Base-by-base conservation (phyloP, 2,113 vertebrate genomes). In the Siniperca knerii region DNA sequence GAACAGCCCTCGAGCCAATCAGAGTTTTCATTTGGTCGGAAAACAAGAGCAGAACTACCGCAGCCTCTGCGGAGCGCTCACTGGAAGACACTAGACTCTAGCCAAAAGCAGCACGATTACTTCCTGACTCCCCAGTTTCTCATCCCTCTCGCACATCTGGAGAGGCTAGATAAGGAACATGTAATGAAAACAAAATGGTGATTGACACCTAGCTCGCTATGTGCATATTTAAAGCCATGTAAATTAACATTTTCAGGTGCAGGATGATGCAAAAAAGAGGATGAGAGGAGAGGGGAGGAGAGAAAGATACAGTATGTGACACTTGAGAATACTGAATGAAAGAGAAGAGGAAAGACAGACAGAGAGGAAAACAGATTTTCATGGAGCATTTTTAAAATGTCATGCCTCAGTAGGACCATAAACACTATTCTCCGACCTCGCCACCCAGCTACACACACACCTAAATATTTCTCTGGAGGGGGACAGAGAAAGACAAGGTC, bases 1-100 rank as follows among this genome's bases (percentile, higher is more conserved):
- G 81, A 84, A 86, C 86, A 70, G 77, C 86, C 92, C 90, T 18
- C 40, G 6, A 92, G 91, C 93, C 92, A 91, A 92, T 92, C 82
- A 52, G 52, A 42, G 80, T 83, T 86, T 83, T 82, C 9, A 18
- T 77, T 87, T 57, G 82, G 78, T 87, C 13, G 25, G 67, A 79
- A 82, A 87, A 84, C 67, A 85, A 81, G 75, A 90, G 67, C 42
- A 85, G 79, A 76, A 44, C 74, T 61, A 61, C 75, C 9, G 61
- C 71, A 50, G 73, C 85, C 82, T 84, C 81, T 66, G 60, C 86
- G 84, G 84, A 81, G 83, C 81, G 77, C 79, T 80, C 58, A 37
- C 67, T 88, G 72, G 74, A 80, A 79, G 83, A 86, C 79, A 75
- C 37, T 20, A 62, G 48, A 86, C 44, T 65, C 69, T n/a, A 71